phyloP scores from a whole-genome alignment of 2,888 invertebrate species.

The Idaea dimidiata region DNA sequence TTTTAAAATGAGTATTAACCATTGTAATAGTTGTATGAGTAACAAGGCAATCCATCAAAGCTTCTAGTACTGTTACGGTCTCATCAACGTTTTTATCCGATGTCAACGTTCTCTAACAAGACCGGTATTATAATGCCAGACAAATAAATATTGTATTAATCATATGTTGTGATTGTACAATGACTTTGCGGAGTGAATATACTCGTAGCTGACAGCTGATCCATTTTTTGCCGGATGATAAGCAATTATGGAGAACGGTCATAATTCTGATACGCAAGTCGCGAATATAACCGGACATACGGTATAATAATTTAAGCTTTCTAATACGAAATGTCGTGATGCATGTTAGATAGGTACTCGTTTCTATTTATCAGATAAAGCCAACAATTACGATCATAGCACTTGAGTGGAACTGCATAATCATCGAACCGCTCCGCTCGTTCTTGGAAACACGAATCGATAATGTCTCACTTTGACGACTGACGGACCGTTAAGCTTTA shows the following conservation, averaged over 20 bases:
- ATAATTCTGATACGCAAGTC: slow-evolving; percentile 55
- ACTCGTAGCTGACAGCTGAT: slow-evolving; percentile 30
- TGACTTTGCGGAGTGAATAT: slow-evolving; percentile 50
- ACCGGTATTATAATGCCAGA: slow-evolving; percentile 51
- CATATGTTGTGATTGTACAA: slow-evolving; percentile 46
- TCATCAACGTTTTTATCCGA: slow-evolving; percentile 59
- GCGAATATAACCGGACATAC: slow-evolving; percentile 54
- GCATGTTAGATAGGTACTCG: slow-evolving; percentile 23
- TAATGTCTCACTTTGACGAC: slow-evolving; percentile 35
- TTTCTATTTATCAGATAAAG: slow-evolving; percentile 55
- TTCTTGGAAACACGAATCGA: slow-evolving; percentile 44
- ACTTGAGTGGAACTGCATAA: slow-evolving; percentile 48
- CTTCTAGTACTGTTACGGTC: slow-evolving; percentile 56
- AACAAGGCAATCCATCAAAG: slow-evolving; percentile 63
- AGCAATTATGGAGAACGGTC: slow-evolving; percentile 66
- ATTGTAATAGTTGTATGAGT: slow-evolving; percentile 41
- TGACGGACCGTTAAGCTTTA: slow-evolving; percentile 42
- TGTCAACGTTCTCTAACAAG: slow-evolving; percentile 57
- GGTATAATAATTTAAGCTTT: slow-evolving; percentile 60
- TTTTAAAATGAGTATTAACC: slow-evolving; percentile 56
- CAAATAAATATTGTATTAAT: slow-evolving; percentile 71
- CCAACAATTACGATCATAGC: slow-evolving; percentile 60
- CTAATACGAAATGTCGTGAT: slow-evolving; percentile 62
- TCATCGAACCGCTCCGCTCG: slow-evolving; percentile 41
- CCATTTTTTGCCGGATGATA: slow-evolving; percentile 60